Percentiles rank a stretch among this genome's conserved stretches.
Evolutionary conservation across 2,113 vertebrate genomes (phyloP).

Genomic region (Ifrita kowaldi): DNA sequence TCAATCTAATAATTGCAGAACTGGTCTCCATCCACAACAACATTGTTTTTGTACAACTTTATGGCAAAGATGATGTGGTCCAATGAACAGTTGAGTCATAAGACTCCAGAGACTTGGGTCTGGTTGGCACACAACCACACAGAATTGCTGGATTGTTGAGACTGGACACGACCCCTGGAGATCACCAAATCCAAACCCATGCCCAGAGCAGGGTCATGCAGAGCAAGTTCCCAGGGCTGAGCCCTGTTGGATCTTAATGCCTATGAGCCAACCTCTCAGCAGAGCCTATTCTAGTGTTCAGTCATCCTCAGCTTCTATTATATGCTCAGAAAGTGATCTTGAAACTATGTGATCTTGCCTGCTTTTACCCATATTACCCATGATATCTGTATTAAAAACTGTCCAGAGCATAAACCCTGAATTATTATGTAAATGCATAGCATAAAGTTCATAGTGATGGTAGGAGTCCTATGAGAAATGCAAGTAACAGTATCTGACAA

Average conservation of each 20-base stretch:
- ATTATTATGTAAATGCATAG: not conserved
- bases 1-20: not conserved
- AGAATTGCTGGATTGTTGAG: not conserved
- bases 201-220: not conserved
- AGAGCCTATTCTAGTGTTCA: not conserved
- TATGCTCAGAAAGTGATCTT: not conserved
- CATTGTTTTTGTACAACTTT: not conserved
- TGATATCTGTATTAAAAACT: not conserved
- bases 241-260: fast-evolving
- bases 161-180: not conserved
- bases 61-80: not conserved
- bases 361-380: not conserved
- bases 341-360: not conserved
- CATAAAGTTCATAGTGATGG: not conserved
- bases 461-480: not conserved
- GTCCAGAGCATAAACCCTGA: not conserved
- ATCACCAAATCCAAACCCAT: not conserved
- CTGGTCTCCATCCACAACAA: not conserved
- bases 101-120: not conserved
- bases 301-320: not conserved
- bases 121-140: not conserved
- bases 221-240: not conserved
- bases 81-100: not conserved
- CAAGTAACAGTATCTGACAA: not conserved
- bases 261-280: not conserved